Evolutionary conservation across 2,113 vertebrate species (phyloP).

Genomic region (Pangasianodon gigas): DNA sequence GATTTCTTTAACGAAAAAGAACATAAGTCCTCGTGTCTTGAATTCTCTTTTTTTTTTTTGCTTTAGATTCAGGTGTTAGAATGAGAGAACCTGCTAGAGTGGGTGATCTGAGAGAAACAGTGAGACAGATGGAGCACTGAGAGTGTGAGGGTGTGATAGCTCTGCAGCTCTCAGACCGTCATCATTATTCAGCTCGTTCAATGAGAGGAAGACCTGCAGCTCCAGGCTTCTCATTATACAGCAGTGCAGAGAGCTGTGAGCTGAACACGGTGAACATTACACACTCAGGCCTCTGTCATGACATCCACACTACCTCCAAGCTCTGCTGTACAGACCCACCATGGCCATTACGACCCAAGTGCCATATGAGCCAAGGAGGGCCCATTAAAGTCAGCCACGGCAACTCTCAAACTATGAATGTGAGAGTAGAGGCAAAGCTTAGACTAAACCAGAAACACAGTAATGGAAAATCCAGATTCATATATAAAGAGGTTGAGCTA

Average conservation of each 20-base stretch:
- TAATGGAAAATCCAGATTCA: conserved; percentile 10
- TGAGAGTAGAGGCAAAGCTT: not conserved
- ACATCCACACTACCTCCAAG: conserved; percentile 35
- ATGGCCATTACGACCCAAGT: conserved; percentile 34
- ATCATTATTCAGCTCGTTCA: conserved; percentile 57
- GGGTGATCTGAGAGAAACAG: conserved; percentile 22
- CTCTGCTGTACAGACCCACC: conserved; percentile 29
- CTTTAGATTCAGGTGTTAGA: conserved; percentile 36
- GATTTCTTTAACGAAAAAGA: conserved; percentile 37
- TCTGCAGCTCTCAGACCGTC: conserved; percentile 44
- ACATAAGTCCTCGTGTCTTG: conserved; percentile 20
- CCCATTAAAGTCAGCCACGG: conserved; percentile 20
- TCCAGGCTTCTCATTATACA: conserved; percentile 54
- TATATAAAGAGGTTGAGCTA: not conserved
- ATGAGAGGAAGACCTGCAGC: conserved; percentile 49
- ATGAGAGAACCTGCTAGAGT: conserved; percentile 20
- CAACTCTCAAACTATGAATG: not conserved
- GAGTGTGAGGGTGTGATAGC: conserved; percentile 41
- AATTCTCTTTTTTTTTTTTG: conserved; percentile 41
- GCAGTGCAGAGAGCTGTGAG: conserved; percentile 32
- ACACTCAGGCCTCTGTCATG: conserved; percentile 38
- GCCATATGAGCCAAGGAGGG: conserved; percentile 26
- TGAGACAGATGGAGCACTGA: conserved; percentile 19
- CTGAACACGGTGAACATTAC: conserved; percentile 43
- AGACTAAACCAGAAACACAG: not conserved